Conservation (phyloP, 92 coral and sea anemone species). For the Epizoanthus rinbou region DNA sequence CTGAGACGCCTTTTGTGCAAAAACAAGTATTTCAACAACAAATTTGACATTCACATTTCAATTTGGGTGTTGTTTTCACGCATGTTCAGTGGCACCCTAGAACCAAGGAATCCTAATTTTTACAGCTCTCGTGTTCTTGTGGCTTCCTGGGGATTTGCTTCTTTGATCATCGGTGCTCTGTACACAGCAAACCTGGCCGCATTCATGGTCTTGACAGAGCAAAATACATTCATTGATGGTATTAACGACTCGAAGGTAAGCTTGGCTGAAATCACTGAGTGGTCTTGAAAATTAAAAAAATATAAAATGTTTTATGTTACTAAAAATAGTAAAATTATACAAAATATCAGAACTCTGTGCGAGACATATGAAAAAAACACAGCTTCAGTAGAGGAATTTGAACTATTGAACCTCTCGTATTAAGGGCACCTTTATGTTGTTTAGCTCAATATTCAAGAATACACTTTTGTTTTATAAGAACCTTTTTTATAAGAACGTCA, state of each 20-base stretch:
- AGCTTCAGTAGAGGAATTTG: too few species aligned
- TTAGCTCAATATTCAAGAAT: too few species aligned
- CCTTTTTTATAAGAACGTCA: too few species aligned
- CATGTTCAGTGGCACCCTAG: slow-evolving; percentile 63
- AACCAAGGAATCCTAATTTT: slow-evolving; percentile 54
- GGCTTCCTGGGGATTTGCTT: slow-evolving; percentile 63
- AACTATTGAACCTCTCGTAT: too few species aligned
- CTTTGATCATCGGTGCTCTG: slow-evolving; percentile 56
- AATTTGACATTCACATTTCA: slow-evolving; percentile 62
- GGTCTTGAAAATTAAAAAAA: too few species aligned
- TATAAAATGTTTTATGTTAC: too few species aligned
- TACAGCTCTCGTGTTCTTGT: slow-evolving; percentile 67
- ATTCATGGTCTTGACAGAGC: slow-evolving; percentile 66
- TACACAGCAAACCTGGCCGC: slow-evolving; percentile 76
- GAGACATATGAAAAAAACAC: too few species aligned
- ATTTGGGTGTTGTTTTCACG: slow-evolving; percentile 70
- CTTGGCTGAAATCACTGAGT: too few species aligned
- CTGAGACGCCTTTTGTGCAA: slow-evolving; percentile 41
- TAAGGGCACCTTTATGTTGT: too few species aligned
- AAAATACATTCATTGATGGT: slow-evolving; percentile 57
- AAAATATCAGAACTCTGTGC: too few species aligned
- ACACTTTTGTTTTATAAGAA: too few species aligned
- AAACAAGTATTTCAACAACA: slow-evolving; percentile 44
- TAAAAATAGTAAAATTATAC: too few species aligned
- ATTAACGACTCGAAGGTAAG: slow-evolving; percentile 68